Base-by-base conservation (phyloP, 2,797 vertebrate genomes). In the Sebastes minor region DNA sequence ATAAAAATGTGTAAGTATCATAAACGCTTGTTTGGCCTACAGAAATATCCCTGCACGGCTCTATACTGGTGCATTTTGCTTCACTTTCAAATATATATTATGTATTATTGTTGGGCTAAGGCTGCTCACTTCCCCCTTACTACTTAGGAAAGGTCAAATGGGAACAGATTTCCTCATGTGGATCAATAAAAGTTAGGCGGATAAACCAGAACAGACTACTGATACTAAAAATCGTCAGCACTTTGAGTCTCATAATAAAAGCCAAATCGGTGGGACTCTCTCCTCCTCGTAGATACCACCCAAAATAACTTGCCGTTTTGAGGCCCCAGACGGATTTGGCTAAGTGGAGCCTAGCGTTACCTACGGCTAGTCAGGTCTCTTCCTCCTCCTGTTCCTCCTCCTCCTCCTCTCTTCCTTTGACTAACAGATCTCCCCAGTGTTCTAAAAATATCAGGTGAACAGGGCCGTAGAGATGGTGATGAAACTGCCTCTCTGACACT, bases 371-470 rank as follows among this genome's bases (percentile, higher is more conserved):
- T 97, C 96, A 96, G 96, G 95, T 96, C 95, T 97, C 95, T 95
- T 96, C 96, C 85, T 88, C 81, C 81, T 85, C 82, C 81, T 81
- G 80, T 80, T 85, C 76, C 76, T 74, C 60, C 64, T 86, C 76
- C 81, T 85, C 83, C 82, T 81, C 80, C 67, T 84, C 85, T 95
- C 95, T 96, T 85, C 87, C 96, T 98, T 97, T 98, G 97, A 98
- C 97, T 98, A 97, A 98, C 97, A 97, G 96, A 97, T 97, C 96
- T 97, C 96, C 97, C 96, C 96, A 97, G 97, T 96, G 96, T 98
- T 98, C 98, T 98, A 98, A 98, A 98, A 99, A 99, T 99, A 98
- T 96, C 97, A 98, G 97, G 97, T 98, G 97, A 97, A 96, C 96
- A 96, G 96, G 97, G 97, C 97, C 96, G 96, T 96, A 95, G 97